These are phyloP conservation scores for Hydra vulgaris DNA, from an alignment of 30 jellyfish, hydroid and myxozoan genomes.

Conservation along the genomic window DNA sequence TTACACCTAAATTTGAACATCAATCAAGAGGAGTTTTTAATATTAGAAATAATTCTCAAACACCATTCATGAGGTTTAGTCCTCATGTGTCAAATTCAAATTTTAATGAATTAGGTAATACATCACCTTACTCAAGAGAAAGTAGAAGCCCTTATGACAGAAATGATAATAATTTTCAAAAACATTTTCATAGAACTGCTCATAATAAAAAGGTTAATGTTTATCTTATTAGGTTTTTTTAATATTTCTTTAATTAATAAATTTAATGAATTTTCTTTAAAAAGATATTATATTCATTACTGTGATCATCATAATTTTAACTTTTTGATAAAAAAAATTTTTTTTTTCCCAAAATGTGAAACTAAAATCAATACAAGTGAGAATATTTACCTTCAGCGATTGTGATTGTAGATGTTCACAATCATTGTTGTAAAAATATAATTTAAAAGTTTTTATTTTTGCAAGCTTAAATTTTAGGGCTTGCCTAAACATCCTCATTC, in stretches of 20 bases:
- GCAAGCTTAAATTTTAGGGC: too few relatives aligned
- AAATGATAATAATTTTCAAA: background rate
- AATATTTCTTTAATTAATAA: background rate
- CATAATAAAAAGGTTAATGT: background rate
- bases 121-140: background rate
- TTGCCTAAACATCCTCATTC: too few relatives aligned
- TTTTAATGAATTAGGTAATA: background rate
- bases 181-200: background rate
- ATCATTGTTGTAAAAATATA: too few relatives aligned
- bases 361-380: too few relatives aligned
- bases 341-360: too few relatives aligned
- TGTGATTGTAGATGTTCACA: too few relatives aligned
- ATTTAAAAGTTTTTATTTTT: too few relatives aligned
- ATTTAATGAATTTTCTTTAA: background rate
- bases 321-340: too few relatives aligned
- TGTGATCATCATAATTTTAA: too few relatives aligned
- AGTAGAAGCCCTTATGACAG: background rate
- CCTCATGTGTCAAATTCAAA: background rate
- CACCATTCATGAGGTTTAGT: too few relatives aligned
- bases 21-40: background rate
- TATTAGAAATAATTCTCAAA: background rate
- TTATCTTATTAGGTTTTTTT: background rate
- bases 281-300: too few relatives aligned
- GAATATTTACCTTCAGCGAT: too few relatives aligned
- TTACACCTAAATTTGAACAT: background rate